Evolutionary conservation across 1,140 invertebrate genomes (phyloP).

Genomic region (Yoshiicerus persimilis): DNA sequence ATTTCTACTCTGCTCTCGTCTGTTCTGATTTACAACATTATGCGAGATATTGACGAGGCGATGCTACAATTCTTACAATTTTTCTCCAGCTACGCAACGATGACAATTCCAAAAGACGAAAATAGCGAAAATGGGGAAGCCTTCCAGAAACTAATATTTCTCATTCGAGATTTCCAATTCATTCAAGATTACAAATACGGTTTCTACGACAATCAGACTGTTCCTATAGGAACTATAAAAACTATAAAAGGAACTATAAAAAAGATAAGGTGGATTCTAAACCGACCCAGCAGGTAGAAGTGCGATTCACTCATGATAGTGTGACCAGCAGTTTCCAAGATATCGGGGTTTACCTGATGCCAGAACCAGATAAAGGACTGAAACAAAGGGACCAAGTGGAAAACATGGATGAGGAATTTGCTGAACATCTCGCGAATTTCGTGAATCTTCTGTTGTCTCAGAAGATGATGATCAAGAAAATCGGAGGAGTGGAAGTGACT

Average conservation of each 20-base stretch:
- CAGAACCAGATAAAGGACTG: background rate
- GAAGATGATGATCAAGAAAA: background rate
- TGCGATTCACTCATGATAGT: background rate
- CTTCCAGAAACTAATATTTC: constrained; percentile 18
- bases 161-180: background rate
- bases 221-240: background rate
- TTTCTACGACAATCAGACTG: background rate
- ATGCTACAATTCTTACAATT: background rate
- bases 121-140: background rate
- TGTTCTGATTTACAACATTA: constrained; percentile 4
- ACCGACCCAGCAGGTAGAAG: background rate
- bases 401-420: background rate
- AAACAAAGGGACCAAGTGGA: background rate
- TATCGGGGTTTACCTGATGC: background rate
- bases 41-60: background rate
- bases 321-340: background rate
- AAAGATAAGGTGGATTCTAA: background rate
- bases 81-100: background rate
- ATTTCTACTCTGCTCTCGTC: background rate
- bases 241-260: background rate
- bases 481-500: background rate
- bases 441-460: background rate
- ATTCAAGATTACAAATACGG: constrained; percentile 4
- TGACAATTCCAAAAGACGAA: background rate
- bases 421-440: background rate